phyloP scores from a whole-genome alignment of 2,113 vertebrate genomes.

The Solea solea region DNA sequence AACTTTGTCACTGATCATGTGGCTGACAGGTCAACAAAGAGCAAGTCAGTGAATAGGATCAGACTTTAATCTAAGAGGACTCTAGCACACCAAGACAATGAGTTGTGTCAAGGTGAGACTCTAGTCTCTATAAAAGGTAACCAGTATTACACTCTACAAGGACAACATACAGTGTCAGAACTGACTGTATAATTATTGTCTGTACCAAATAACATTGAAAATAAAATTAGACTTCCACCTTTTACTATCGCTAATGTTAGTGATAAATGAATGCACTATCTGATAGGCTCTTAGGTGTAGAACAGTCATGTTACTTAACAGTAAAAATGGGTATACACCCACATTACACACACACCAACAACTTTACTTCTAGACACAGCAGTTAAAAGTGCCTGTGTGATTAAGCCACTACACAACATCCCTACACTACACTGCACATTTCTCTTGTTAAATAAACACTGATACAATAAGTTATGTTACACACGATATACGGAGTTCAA shows the following conservation, averaged over 20 bases:
- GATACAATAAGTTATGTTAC: not conserved
- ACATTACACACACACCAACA: no score
- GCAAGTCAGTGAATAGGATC: constrained; percentile 63
- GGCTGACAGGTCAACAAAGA: constrained; percentile 49
- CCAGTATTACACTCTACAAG: not conserved
- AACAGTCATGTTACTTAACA: no score
- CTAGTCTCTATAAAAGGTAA: constrained; percentile 51
- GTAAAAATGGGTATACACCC: no score
- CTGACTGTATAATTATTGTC: no score
- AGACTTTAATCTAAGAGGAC: constrained; percentile 65
- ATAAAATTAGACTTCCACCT: no score
- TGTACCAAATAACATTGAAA: no score
- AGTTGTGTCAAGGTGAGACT: constrained; percentile 66
- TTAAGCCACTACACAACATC: no score
- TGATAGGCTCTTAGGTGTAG: not conserved
- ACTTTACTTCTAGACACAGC: no score
- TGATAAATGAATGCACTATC: not conserved
- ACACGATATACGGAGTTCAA: fast-evolving
- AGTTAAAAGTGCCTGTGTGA: no score
- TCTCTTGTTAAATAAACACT: no score
- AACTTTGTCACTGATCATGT: constrained; percentile 63
- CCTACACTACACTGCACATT: no score
- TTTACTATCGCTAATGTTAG: not conserved
- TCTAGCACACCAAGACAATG: constrained; percentile 69
- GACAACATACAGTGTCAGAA: not conserved